Conservation (phyloP, 2,888 invertebrate genomes). For the Polyommatus icarus region DNA sequence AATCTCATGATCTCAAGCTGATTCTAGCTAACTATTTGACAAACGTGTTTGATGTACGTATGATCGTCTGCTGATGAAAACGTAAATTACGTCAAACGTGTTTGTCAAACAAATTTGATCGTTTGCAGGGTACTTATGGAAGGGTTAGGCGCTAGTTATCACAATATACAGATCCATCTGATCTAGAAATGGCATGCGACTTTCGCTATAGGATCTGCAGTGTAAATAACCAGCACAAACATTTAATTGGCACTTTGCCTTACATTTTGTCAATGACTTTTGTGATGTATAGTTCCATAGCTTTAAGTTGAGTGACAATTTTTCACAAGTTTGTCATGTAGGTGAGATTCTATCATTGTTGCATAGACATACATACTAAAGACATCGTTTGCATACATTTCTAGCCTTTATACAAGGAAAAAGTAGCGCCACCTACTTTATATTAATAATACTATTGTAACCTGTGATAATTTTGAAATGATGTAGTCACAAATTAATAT, state of each 20-base stretch:
- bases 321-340: not conserved
- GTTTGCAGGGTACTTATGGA: too few species aligned
- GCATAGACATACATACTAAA: not conserved
- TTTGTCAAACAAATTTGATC: too few species aligned
- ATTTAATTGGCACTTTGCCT: not conserved
- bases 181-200: not conserved
- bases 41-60: too few species aligned
- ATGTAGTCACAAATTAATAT: too few species aligned
- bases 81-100: too few species aligned
- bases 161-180: not conserved
- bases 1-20: too few species aligned
- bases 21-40: too few species aligned
- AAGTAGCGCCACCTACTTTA: not conserved
- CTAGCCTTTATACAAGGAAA: not conserved
- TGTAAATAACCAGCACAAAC: not conserved
- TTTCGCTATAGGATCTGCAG: not conserved
- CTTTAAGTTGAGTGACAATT: not conserved
- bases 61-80: too few species aligned
- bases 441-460: not conserved
- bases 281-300: conserved; percentile 25
- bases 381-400: not conserved
- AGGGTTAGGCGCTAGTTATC: not conserved
- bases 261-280: not conserved
- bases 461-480: not conserved
- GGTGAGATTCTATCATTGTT: conserved; percentile 2